These are phyloP conservation scores for Lophura swinhoii DNA, from an alignment of 2,797 vertebrate species.

Conservation along the genomic window DNA sequence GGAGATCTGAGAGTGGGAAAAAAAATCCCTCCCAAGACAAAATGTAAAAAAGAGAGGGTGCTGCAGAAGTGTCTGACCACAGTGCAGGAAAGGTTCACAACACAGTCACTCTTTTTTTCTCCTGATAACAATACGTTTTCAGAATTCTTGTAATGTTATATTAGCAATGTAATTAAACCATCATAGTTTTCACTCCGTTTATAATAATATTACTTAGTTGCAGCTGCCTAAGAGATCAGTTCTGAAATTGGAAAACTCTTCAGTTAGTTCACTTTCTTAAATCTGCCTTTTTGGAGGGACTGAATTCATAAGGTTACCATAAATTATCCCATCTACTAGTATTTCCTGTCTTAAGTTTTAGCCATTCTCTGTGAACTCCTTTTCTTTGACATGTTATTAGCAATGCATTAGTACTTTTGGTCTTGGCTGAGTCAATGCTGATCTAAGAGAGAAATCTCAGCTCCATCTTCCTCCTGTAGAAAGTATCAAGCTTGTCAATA, in stretches of 20 bases:
- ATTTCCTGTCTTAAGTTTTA: not conserved
- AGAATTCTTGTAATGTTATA: not conserved
- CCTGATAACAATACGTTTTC: not conserved
- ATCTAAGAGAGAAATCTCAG: not conserved
- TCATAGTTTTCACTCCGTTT: not conserved
- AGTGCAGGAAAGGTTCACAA: not conserved
- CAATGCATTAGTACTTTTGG: not conserved
- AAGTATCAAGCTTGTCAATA: not conserved
- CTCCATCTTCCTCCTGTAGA: not conserved
- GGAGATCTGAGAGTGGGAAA: not conserved
- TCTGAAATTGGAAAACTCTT: slow-evolving; percentile 11
- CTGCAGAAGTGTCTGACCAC: not conserved
- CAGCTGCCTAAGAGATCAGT: not conserved
- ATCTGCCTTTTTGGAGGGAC: not conserved
- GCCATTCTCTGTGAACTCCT: not conserved
- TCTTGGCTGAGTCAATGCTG: not conserved
- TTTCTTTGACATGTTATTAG: not conserved
- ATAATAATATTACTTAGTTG: not conserved
- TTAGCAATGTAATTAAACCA: not conserved
- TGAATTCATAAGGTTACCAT: not conserved
- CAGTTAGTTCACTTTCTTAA: not conserved
- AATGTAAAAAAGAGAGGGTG: not conserved
- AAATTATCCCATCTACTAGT: not conserved
- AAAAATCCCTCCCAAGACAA: not conserved
- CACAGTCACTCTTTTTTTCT: not conserved